A percentile compares a stretch with the other conserved stretches of the same genome.
These are phyloP conservation scores for Eurystomus gularis DNA, from an alignment of 2,113 vertebrate species.

Conservation along the genomic window DNA sequence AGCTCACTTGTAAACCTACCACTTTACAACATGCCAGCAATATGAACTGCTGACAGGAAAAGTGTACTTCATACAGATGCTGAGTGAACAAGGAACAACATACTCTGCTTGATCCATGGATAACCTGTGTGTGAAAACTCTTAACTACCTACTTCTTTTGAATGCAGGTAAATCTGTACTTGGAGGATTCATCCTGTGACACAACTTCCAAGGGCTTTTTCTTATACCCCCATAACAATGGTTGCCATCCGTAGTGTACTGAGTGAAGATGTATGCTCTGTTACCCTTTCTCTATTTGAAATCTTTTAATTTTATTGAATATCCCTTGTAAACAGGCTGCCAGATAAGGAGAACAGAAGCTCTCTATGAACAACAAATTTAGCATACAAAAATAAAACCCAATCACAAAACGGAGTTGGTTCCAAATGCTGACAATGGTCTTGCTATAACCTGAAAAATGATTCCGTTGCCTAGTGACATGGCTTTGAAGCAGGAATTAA, in stretches of 20 bases:
- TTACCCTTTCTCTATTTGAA: background rate
- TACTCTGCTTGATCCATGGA: background rate
- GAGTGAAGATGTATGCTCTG: background rate
- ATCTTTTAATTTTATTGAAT: background rate
- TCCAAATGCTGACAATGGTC: conserved; percentile 13
- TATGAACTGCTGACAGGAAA: background rate
- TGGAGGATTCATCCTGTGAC: background rate
- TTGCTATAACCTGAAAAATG: background rate
- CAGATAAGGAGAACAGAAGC: background rate
- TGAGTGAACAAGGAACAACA: background rate
- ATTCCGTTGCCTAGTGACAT: conserved; percentile 55
- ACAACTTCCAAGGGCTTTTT: background rate
- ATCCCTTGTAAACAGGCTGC: background rate
- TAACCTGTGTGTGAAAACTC: background rate
- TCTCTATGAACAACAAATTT: background rate
- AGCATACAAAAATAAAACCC: conserved; percentile 3
- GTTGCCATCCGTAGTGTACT: background rate
- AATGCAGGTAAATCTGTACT: background rate
- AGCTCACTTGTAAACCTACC: background rate
- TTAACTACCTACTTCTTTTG: background rate
- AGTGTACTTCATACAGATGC: background rate
- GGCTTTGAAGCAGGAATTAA: conserved; percentile 22
- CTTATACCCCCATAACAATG: background rate
- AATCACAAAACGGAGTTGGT: conserved; percentile 8
- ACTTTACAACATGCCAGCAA: background rate